phyloP scores from a whole-genome alignment of 2,113 vertebrate species.

The Notiomystis cincta region DNA sequence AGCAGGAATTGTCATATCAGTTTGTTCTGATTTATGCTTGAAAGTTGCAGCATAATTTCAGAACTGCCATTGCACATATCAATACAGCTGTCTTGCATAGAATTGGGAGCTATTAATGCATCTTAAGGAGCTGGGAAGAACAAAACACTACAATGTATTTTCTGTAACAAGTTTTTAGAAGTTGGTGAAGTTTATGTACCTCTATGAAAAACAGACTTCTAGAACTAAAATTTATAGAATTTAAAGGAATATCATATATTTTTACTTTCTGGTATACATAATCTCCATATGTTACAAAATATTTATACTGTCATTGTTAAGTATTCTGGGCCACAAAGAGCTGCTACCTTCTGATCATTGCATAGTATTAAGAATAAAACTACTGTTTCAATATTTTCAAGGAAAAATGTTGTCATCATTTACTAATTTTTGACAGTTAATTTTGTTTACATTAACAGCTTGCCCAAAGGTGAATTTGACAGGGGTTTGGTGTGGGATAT shows the following conservation, averaged over 20 bases:
- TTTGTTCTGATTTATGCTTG: not conserved
- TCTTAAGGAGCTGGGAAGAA: not conserved
- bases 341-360: not conserved
- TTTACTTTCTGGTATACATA: not conserved
- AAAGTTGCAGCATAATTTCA: not conserved
- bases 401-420: not conserved
- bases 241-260: not conserved
- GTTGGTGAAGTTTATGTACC: fast-evolving
- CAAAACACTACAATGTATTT: not conserved
- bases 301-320: not conserved
- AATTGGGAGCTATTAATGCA: not conserved
- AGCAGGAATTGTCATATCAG: not conserved
- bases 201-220: not conserved
- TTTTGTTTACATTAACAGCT: not conserved
- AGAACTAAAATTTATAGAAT: not conserved
- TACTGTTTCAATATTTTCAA: not conserved
- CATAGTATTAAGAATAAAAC: not conserved
- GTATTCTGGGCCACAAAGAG: not conserved
- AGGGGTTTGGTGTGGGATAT: not conserved
- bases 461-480: not conserved
- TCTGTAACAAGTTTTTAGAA: not conserved
- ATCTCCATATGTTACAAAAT: not conserved
- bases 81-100: not conserved
- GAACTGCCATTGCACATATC: not conserved
- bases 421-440: not conserved